Conservation (phyloP, 1,140 invertebrate genomes). For the Ectropis grisescens region DNA sequence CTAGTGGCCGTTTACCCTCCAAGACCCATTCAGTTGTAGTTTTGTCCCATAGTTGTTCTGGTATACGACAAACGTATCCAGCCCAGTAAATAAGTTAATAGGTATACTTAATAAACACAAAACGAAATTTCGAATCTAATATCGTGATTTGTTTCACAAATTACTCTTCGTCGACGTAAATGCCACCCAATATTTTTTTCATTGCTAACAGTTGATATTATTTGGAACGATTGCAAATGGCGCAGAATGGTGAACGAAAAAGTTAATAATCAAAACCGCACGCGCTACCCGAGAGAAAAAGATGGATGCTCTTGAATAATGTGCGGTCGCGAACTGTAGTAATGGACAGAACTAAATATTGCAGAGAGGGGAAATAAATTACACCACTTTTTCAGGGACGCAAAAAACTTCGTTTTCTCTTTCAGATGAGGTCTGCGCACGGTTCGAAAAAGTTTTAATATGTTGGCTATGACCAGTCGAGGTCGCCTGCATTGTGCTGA, state of each 20-base stretch:
- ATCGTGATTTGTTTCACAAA: no score
- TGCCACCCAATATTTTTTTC: no score
- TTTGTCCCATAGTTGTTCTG: no score
- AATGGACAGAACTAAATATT: constrained; percentile 69
- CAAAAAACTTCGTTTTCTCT: constrained; percentile 63
- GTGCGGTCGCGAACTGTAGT: constrained; percentile 64
- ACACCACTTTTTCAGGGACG: constrained; percentile 59
- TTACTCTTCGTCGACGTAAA: no score
- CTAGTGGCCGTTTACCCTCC: no score
- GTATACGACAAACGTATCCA: no score
- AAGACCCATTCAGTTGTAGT: no score
- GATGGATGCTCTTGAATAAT: constrained; percentile 62
- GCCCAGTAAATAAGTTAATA: no score
- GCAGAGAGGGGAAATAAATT: constrained; percentile 66
- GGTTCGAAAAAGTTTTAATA: constrained; percentile 63
- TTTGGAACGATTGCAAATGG: no score
- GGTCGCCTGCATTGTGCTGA: background rate
- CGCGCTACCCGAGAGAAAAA: constrained; percentile 49
- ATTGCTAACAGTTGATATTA: no score
- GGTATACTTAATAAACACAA: no score
- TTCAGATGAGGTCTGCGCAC: constrained; percentile 31
- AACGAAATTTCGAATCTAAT: no score
- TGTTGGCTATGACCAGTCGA: constrained; percentile 32
- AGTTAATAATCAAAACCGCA: constrained; percentile 54
- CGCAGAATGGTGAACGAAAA: constrained; percentile 56